Base-by-base conservation (phyloP, 2,888 invertebrate species). In the Drosophila affinis region DNA sequence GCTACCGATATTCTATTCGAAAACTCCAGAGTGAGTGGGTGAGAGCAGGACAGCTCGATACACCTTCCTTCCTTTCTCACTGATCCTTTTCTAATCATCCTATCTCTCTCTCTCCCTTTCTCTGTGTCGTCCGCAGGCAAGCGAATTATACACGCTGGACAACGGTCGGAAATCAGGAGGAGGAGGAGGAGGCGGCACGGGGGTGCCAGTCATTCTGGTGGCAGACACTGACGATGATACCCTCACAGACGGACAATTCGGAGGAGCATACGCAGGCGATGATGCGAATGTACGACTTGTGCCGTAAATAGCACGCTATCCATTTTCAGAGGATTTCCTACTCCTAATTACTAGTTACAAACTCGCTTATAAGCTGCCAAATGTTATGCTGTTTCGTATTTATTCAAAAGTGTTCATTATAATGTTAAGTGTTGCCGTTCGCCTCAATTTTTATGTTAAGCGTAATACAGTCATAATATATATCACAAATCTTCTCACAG, bases 221-320 rank as follows among this genome's bases (percentile, higher is more conserved):
- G 79, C 73, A 64, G 78, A 81, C 65, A 52, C 79, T 75, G 62
- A 79, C 77, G 76, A 86, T 79, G 80, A 88, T 79, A 67, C 81
- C 84, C 24, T 78, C 79, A 47, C 81, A 73, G 57, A 79, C 76
- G 77, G 62, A 57, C 52, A 27, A 21, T 82, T 70, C 61, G 72
- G 82, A 67, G 87, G 89, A 89, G 63, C 82, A 81, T 83, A 78
- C 79, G 73, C 78, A 72, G 51, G 67, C 75, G 86, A 90, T 85
- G 89, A 91, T 88, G 89, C 88, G 71, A 78, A 88, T 83, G 76
- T 84, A 68, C 82, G 88, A 72, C 86, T 91, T 82, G 90, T 91
- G 59, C 79, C 90, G 67, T 91, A 87, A 83, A 77, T 84, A 72
- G 14, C 18, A 10, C 2, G 7, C 7, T 52, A 32, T 9, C 10